A percentile compares a stretch with the other conserved stretches of the same genome.
Conservation (phyloP, 2,113 vertebrate genomes). For the Lota lota region DNA sequence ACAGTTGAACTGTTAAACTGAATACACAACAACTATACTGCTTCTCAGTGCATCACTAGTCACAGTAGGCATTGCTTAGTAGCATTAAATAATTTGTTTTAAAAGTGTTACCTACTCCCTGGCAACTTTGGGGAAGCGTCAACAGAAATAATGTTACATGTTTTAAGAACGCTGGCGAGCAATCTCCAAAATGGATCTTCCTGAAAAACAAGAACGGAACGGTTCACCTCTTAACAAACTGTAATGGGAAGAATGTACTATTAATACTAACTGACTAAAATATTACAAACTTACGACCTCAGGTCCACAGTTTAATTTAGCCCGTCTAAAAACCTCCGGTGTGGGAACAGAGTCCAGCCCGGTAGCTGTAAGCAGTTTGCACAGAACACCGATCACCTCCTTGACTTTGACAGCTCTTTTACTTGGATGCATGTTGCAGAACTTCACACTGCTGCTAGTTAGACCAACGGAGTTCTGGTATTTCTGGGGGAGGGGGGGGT, state of each 20-base stretch:
- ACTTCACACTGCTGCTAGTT: neutral
- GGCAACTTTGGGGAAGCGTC: neutral
- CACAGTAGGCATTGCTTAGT: too few relatives aligned
- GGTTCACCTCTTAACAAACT: neutral
- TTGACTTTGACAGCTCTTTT: conserved; percentile 57
- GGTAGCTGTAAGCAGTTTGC: conserved; percentile 48
- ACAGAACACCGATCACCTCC: conserved; percentile 63
- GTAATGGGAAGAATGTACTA: neutral
- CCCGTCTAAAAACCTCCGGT: conserved; percentile 70
- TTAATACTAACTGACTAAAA: neutral
- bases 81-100: too few relatives aligned
- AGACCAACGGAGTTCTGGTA: too few relatives aligned
- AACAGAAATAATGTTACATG: conserved; percentile 11
- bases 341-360: conserved; percentile 56
- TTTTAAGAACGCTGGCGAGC: conserved; percentile 49
- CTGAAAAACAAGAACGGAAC: conserved; percentile 38
- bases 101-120: conserved; percentile 22
- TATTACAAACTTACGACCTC: conserved; percentile 53
- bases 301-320: conserved; percentile 62
- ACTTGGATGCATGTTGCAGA: conserved; percentile 49
- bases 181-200: conserved; percentile 64
- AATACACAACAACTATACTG: too few relatives aligned
- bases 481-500: too few relatives aligned
- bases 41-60: too few relatives aligned
- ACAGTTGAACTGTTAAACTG: too few relatives aligned